Base-by-base conservation (phyloP, 1,140 invertebrate species). In the Penaeus japonicus region DNA sequence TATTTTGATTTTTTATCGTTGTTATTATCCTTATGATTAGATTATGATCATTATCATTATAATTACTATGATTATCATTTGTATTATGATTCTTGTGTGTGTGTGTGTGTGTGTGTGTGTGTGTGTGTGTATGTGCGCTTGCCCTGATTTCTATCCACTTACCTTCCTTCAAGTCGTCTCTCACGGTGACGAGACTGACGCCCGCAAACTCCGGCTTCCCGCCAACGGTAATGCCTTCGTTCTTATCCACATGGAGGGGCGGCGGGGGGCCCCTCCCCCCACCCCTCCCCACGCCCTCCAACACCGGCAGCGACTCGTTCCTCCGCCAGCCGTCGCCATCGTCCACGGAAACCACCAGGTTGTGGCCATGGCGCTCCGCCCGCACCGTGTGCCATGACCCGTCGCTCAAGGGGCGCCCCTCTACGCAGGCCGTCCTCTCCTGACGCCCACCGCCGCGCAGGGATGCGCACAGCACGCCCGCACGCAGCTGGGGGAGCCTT, bases 371-470 rank as follows among this genome's bases (percentile, higher is more conserved):
- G 85, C 98, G 95, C n/a, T 92, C 92, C 0, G 94, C 94, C 91
- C 96, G 94, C 0, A 97, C 97, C 12, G 96, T 96, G 92, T 99
- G 98, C 98, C 98, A 99, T 91, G 98, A 97, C 18, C 98, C 98
- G 93, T 99, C 98, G 91, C 98, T 97, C 1, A 99, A 97, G 1
- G 95, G 32, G 5, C 30, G 57, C 20, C 77, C 77, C 57, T 80
- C 75, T 35, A 86, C 57, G 35, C 85, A 86, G 30, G 57, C 77
- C 73, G 32, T 57, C 17, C 77, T 55, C 30, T 57, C 12, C 32
- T 18, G n/a, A n/a, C 47, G 35, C 7, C 77, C 77, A 20, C 53
- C 57, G 55, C 75, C 77, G n/a, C 57, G 59, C 30, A 79, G 22
- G 18, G 75, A 78, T 4, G 54, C 55, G 35, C 85, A 86, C 30